Conservation (phyloP, 1,140 invertebrate genomes). For the Drosophila cardini region DNA sequence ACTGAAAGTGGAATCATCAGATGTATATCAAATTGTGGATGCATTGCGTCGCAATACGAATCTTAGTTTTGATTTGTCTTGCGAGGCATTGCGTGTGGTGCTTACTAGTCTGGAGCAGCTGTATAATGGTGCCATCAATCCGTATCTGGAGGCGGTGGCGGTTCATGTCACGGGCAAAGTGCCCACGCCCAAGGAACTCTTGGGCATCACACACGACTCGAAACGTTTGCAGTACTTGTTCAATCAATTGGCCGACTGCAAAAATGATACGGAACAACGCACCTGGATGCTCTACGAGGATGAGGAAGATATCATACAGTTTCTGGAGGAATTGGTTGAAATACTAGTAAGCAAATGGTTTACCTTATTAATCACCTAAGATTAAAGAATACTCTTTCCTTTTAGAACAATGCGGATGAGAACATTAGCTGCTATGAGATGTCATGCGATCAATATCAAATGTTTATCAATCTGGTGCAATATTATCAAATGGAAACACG, state of each 20-base stretch:
- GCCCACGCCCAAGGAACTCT: conserved; percentile 78
- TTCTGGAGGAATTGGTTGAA: conserved; percentile 92
- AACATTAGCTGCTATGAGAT: conserved; percentile 92
- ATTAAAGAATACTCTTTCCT: conserved; percentile 29
- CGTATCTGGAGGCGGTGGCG: conserved; percentile 85
- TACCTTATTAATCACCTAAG: background rate
- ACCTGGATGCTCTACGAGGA: conserved; percentile 97
- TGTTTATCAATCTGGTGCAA: conserved; percentile 91
- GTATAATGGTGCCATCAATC: conserved; percentile 86
- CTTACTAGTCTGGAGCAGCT: conserved; percentile 88
- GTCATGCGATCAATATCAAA: conserved; percentile 90
- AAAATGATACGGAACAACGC: conserved; percentile 96
- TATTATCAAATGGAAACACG: conserved; percentile 97
- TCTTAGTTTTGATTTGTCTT: conserved; percentile 94
- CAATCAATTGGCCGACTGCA: conserved; percentile 92
- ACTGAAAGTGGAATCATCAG: conserved; percentile 79
- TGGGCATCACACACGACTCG: conserved; percentile 89
- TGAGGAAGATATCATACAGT: conserved; percentile 92
- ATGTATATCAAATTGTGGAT: conserved; percentile 90
- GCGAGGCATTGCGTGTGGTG: conserved; percentile 92
- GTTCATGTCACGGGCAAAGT: conserved; percentile 83
- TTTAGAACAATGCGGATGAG: conserved; percentile 93
- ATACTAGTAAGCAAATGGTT: conserved; percentile 89
- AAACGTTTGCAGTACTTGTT: conserved; percentile 92
- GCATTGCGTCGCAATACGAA: conserved; percentile 92